phyloP scores from a whole-genome alignment of 2,113 vertebrate genomes.

The Tragelaphus buxtoni region DNA sequence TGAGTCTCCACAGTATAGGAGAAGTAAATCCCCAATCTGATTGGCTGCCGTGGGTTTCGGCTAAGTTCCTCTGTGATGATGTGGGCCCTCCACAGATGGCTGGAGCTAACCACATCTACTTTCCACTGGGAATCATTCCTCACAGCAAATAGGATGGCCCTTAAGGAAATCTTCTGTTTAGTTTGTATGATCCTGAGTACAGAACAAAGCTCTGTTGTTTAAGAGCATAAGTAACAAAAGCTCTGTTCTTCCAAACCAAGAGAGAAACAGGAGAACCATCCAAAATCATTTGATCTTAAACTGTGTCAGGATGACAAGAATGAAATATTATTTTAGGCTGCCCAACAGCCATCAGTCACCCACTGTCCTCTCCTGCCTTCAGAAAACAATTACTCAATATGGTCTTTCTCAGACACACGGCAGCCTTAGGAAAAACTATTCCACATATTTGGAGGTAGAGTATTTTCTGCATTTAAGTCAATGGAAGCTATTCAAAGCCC shows the following conservation, averaged over 20 bases:
- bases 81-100: background rate
- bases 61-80: background rate
- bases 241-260: conserved; percentile 58
- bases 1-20: background rate
- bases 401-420: conserved; percentile 35
- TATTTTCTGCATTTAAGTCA: conserved; percentile 44
- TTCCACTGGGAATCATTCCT: background rate
- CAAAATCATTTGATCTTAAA: conserved; percentile 29
- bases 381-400: conserved; percentile 59
- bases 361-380: conserved; percentile 13
- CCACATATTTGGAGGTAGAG: conserved; percentile 29
- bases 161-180: conserved; percentile 50
- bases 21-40: background rate
- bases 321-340: conserved; percentile 51
- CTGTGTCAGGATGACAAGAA: conserved; percentile 32
- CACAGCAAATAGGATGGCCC: background rate
- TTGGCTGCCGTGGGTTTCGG: background rate
- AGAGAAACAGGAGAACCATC: conserved; percentile 27
- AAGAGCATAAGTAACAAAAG: conserved; percentile 47
- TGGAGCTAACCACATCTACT: background rate
- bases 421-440: conserved; percentile 55
- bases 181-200: background rate
- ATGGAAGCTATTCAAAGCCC: conserved; percentile 44
- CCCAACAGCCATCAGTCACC: background rate
- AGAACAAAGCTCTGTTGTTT: conserved; percentile 64